Percentiles rank a stretch among this genome's conserved stretches.
Evolutionary conservation across 2,888 invertebrate species (phyloP).

Genomic region (Fragum whitleyi): DNA sequence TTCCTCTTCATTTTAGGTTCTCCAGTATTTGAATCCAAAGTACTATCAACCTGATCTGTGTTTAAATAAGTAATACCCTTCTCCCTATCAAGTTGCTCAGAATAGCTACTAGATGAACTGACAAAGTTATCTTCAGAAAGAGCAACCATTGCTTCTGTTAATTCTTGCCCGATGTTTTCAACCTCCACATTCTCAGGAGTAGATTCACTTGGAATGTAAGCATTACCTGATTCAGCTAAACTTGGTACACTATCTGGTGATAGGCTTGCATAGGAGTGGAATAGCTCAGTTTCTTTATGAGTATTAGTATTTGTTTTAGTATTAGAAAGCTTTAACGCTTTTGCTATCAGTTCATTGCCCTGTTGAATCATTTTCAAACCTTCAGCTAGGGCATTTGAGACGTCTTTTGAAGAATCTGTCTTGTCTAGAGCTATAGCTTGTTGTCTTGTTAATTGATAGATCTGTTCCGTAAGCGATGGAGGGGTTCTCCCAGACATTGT

Average conservation of each 20-base stretch:
- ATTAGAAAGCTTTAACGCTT: constrained; percentile 3
- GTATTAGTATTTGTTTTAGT: no score
- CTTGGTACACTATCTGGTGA: constrained; percentile 3
- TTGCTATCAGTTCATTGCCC: constrained; percentile 16
- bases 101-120: background rate
- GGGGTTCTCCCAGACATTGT: no score
- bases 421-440: no score
- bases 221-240: constrained; percentile 4
- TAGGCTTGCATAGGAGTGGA: background rate
- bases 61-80: background rate
- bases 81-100: background rate
- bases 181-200: no score
- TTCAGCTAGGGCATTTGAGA: background rate
- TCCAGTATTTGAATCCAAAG: background rate
- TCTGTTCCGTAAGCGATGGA: no score
- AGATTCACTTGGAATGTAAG: background rate
- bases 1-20: constrained; percentile 34
- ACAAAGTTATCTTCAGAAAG: background rate
- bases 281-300: no score
- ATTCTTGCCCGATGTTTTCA: background rate
- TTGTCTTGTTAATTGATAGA: no score
- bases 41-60: background rate
- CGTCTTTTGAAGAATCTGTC: background rate
- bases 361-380: constrained; percentile 19
- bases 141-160: background rate